Conservation (phyloP, 2,888 invertebrate species). For the Lithophane semibrunnea region DNA sequence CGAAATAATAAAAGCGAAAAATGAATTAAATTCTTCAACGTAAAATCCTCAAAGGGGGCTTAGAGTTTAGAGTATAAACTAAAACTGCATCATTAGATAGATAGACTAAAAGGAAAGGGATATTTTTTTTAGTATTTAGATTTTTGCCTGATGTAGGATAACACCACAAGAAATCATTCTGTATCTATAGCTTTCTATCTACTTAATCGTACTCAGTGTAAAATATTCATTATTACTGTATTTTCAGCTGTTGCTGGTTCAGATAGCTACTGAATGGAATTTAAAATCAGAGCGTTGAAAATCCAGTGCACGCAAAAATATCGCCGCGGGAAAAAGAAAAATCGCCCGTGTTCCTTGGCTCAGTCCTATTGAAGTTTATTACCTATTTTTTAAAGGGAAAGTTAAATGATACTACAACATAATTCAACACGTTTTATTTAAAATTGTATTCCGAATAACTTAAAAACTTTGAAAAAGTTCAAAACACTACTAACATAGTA, state of each 20-base stretch:
- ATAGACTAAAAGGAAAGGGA: background rate
- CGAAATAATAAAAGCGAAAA: background rate
- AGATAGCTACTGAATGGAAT: no score
- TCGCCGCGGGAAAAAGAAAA: no score
- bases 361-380: no score
- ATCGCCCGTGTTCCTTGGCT: no score
- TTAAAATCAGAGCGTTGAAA: no score
- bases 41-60: background rate
- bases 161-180: no score
- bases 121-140: background rate
- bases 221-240: no score
- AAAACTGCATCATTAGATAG: background rate
- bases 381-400: background rate
- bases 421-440: constrained; percentile 87
- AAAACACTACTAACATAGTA: constrained; percentile 84
- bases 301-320: no score
- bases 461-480: constrained; percentile 88
- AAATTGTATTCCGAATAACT: constrained; percentile 88
- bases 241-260: no score
- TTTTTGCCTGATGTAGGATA: background rate
- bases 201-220: no score
- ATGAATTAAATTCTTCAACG: no score
- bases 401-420: constrained; percentile 63
- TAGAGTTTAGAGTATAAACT: background rate
- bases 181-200: no score